phyloP scores from a whole-genome alignment of 1,140 invertebrate genomes.

The Galleria mellonella region DNA sequence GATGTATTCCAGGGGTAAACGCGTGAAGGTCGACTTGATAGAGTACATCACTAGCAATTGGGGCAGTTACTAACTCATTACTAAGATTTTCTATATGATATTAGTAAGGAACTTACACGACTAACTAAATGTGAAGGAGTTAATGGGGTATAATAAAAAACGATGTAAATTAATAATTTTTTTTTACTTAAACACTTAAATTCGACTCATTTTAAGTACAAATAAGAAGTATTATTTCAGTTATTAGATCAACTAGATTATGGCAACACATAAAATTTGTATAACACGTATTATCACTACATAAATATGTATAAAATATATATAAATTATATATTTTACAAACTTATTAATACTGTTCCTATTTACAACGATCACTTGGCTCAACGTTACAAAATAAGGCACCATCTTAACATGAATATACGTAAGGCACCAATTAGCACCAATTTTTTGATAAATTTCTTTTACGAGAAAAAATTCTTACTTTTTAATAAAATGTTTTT shows the following conservation, averaged over 20 bases:
- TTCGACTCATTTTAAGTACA: conserved; percentile 58
- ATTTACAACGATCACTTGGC: conserved; percentile 27
- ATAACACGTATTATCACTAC: conserved; percentile 20
- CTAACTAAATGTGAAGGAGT: too few relatives aligned
- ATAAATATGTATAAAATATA: conserved; percentile 34
- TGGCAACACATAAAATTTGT: conserved; percentile 38
- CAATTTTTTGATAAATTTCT: conserved; percentile 8
- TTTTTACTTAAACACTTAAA: conserved; percentile 55
- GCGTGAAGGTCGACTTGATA: too few relatives aligned
- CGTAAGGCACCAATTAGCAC: conserved; percentile 52
- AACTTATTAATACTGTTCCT: conserved; percentile 32
- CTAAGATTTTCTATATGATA: too few relatives aligned
- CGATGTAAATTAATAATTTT: neutral
- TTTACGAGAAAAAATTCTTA: too few relatives aligned
- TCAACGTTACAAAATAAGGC: too few relatives aligned
- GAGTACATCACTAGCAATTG: too few relatives aligned
- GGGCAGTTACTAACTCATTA: too few relatives aligned
- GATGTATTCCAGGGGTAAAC: too few relatives aligned
- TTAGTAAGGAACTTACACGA: too few relatives aligned
- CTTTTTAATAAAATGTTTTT: too few relatives aligned
- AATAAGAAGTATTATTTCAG: conserved; percentile 22
- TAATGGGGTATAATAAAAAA: too few relatives aligned
- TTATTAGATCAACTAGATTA: conserved; percentile 17
- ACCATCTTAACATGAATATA: too few relatives aligned
- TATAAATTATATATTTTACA: conserved; percentile 31